phyloP scores from a whole-genome alignment of 1,140 invertebrate species.

The Nixonia krombeini region DNA sequence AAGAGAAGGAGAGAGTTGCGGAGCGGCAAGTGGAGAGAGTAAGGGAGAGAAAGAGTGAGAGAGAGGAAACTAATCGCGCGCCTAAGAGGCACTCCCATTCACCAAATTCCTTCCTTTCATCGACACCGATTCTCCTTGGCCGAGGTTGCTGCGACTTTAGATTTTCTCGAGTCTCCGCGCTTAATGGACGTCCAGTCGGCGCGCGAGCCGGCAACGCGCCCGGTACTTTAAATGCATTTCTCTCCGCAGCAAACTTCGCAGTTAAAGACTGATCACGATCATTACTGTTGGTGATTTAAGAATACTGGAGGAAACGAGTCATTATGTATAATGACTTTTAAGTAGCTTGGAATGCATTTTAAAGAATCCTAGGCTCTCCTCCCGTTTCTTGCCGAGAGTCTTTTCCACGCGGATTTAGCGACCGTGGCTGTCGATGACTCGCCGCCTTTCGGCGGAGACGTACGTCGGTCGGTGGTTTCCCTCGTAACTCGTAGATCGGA shows the following conservation, averaged over 20 bases:
- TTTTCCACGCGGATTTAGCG: too few species aligned
- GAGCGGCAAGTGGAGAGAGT: neutral
- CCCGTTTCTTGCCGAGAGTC: too few species aligned
- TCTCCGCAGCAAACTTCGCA: constrained; percentile 19
- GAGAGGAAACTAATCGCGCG: constrained; percentile 46
- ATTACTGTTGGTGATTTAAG: constrained; percentile 35
- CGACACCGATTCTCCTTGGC: constrained; percentile 41
- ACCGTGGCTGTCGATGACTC: too few species aligned
- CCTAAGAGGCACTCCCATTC: constrained; percentile 58
- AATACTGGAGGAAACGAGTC: constrained; percentile 42
- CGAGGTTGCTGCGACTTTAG: constrained; percentile 10
- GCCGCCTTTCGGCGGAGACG: too few species aligned
- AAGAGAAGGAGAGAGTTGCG: constrained; percentile 10
- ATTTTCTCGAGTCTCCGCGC: constrained; percentile 27
- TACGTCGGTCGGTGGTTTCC: too few species aligned
- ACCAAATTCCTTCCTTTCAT: constrained; percentile 67
- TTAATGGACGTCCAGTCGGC: constrained; percentile 27
- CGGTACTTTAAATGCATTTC: constrained; percentile 16
- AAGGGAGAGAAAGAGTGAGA: constrained; percentile 13
- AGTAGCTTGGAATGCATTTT: constrained; percentile 40
- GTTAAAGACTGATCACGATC: constrained; percentile 44
- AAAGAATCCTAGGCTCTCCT: constrained; percentile 26
- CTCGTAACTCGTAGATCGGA: too few species aligned
- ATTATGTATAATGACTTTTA: constrained; percentile 41
- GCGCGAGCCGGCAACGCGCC: constrained; percentile 17